These are phyloP conservation scores for Eulemur coronatus DNA, from an alignment of 2,797 vertebrate genomes.

Conservation along the genomic window DNA sequence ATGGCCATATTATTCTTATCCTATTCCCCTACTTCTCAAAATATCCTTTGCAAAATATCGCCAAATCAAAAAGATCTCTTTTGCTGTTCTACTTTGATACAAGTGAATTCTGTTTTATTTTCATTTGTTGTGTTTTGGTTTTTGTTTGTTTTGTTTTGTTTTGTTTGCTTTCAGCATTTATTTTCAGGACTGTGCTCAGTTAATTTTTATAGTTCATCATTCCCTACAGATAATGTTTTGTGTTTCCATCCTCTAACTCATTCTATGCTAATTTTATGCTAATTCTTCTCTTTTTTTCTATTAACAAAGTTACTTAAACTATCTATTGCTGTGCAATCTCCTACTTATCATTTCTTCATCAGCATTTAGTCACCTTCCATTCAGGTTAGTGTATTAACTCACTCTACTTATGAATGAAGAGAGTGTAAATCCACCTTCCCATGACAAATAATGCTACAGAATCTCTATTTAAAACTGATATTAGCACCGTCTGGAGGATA, in stretches of 20 bases:
- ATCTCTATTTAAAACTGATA: neutral
- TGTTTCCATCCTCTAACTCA: neutral
- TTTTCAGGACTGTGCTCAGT: neutral
- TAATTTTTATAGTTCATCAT: constrained; percentile 19
- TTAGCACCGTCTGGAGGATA: too few relatives aligned
- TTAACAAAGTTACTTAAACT: neutral
- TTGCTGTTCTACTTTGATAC: neutral
- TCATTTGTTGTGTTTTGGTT: neutral
- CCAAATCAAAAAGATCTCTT: neutral
- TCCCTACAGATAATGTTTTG: neutral
- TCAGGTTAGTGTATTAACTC: neutral
- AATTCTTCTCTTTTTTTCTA: neutral
- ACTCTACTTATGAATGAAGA: neutral
- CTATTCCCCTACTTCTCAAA: neutral
- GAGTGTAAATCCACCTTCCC: neutral
- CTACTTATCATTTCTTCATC: neutral
- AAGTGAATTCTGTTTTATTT: neutral
- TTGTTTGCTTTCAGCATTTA: neutral
- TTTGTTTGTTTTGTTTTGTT: too few relatives aligned
- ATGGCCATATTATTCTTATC: neutral
- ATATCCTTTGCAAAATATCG: neutral
- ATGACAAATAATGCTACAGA: neutral
- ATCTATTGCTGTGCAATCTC: neutral
- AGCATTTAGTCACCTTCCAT: too few relatives aligned
- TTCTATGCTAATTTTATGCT: neutral